These are phyloP conservation scores for Neogobius melanostomus DNA, from an alignment of 2,113 vertebrate genomes.

Conservation along the genomic window DNA sequence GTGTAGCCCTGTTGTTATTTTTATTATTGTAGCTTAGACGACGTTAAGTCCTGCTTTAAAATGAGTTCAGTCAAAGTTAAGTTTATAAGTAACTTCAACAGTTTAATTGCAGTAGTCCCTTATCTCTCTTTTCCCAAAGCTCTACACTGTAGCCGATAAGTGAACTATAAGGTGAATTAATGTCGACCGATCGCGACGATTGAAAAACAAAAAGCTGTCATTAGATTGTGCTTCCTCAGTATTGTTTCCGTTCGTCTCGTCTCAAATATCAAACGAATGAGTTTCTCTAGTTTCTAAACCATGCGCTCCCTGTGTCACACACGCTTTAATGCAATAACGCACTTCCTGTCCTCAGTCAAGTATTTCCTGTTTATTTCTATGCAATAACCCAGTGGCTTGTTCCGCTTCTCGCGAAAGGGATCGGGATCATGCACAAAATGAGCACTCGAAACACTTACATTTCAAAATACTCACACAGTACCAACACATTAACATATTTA, in stretches of 20 bases:
- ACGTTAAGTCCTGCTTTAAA: background rate
- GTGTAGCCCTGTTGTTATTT: background rate
- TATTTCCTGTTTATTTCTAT: conserved; percentile 53
- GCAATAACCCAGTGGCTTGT: conserved; percentile 23
- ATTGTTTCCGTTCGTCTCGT: background rate
- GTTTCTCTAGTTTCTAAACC: background rate
- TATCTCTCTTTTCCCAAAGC: background rate
- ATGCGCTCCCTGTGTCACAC: conserved; percentile 12
- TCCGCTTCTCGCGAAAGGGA: conserved; percentile 23
- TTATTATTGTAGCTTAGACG: background rate
- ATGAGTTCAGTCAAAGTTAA: background rate
- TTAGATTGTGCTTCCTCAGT: conserved; percentile 51
- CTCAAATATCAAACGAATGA: background rate
- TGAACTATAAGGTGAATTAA: conserved; percentile 11
- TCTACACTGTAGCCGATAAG: background rate
- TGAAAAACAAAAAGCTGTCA: conserved; percentile 14
- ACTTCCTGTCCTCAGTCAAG: conserved; percentile 47
- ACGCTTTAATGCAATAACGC: conserved; percentile 19
- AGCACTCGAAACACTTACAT: conserved; percentile 2
- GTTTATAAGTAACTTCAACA: background rate
- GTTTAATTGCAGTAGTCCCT: background rate
- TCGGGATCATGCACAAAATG: conserved; percentile 3
- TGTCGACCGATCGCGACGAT: conserved; percentile 7
- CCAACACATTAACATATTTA: conserved; percentile 2
- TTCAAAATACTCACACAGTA: background rate